phyloP scores from a whole-genome alignment of 2,113 vertebrate species.

The Channa maculata region DNA sequence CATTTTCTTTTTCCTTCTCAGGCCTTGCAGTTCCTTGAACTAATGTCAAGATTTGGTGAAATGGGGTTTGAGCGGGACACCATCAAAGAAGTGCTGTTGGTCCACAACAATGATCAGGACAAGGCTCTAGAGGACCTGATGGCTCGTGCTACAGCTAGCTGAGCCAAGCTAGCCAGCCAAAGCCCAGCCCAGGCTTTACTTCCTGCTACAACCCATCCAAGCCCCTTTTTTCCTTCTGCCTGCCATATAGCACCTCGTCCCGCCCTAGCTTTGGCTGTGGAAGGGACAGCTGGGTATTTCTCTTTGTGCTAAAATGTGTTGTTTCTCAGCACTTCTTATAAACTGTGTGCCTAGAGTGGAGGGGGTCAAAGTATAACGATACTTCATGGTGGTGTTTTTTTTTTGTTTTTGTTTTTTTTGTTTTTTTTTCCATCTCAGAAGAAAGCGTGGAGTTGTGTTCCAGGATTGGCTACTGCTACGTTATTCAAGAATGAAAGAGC shows the following conservation, averaged over 20 bases:
- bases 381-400: conserved; percentile 37
- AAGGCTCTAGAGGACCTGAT: conserved; percentile 96
- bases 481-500: conserved; percentile 39
- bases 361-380: conserved; percentile 39
- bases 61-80: conserved; percentile 97
- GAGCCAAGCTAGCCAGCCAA: conserved; percentile 75
- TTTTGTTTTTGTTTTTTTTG: neutral
- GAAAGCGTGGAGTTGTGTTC: conserved; percentile 26
- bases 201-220: conserved; percentile 53
- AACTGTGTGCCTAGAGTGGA: conserved; percentile 67
- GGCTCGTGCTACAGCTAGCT: conserved; percentile 93
- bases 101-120: conserved; percentile 96
- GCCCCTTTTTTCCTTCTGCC: conserved; percentile 56
- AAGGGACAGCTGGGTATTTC: conserved; percentile 59
- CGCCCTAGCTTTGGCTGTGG: conserved; percentile 58
- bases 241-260: conserved; percentile 55
- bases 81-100: conserved; percentile 95
- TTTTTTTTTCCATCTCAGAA: neutral
- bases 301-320: conserved; percentile 66
- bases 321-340: conserved; percentile 69
- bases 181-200: conserved; percentile 43
- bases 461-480: conserved; percentile 38
- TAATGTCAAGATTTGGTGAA: conserved; percentile 98
- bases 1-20: conserved; percentile 59
- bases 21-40: conserved; percentile 94